These are phyloP conservation scores for Furcifer pardalis DNA, from an alignment of 2,797 vertebrate species.

Conservation along the genomic window DNA sequence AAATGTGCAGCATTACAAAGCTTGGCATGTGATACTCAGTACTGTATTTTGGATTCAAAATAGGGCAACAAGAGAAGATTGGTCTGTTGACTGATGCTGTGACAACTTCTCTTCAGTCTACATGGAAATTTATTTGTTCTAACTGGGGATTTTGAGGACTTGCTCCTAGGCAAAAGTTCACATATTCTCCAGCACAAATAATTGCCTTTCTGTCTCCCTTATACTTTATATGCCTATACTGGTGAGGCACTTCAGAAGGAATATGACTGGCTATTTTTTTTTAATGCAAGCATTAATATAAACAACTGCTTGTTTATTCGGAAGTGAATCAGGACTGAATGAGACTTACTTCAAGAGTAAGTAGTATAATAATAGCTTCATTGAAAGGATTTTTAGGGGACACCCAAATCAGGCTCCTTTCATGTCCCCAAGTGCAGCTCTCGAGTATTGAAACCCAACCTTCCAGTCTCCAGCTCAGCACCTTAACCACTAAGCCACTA, in stretches of 20 bases:
- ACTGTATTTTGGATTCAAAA: background rate
- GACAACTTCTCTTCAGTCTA: background rate
- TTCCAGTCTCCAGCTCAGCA: no score
- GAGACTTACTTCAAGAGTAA: background rate
- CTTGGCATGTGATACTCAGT: background rate
- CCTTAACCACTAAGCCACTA: no score
- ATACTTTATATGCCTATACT: background rate
- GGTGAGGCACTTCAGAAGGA: background rate
- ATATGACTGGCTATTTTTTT: no score
- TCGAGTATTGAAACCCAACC: no score
- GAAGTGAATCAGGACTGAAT: background rate
- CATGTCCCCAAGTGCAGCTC: no score
- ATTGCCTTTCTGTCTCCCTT: background rate
- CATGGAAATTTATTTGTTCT: background rate
- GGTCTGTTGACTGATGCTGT: background rate
- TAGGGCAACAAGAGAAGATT: background rate
- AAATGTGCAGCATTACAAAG: background rate
- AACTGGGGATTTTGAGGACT: background rate
- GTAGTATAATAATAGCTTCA: no score
- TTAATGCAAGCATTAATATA: background rate
- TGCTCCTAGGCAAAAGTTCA: background rate
- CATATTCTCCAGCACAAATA: background rate
- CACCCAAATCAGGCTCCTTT: no score
- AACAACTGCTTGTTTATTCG: background rate
- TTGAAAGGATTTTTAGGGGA: no score